Evolutionary conservation across 2,113 vertebrate species (phyloP).

Genomic region (Heterotilapia buettikoferi): DNA sequence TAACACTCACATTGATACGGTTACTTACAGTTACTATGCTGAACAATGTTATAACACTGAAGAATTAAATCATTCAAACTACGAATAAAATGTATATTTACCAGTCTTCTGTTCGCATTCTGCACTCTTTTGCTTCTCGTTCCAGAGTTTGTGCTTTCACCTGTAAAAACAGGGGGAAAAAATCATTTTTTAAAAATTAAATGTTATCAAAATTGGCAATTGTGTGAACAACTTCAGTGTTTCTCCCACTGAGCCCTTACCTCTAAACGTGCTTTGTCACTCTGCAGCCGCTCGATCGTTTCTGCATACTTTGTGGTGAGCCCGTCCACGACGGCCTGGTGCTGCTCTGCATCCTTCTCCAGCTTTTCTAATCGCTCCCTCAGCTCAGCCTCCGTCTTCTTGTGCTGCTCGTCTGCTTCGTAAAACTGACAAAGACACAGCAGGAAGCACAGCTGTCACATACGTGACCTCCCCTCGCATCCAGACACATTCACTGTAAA

Average conservation of each 20-base stretch:
- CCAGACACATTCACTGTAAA: neutral
- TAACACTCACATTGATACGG: neutral
- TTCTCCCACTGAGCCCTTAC: slow-evolving; percentile 55
- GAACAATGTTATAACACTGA: neutral
- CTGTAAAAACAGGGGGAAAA: slow-evolving; percentile 52
- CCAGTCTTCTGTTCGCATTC: slow-evolving; percentile 92
- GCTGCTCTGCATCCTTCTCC: slow-evolving; percentile 81
- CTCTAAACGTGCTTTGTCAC: slow-evolving; percentile 88
- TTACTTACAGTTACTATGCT: neutral
- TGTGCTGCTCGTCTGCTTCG: slow-evolving; percentile 91
- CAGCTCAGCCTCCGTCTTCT: slow-evolving; percentile 81
- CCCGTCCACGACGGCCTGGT: slow-evolving; percentile 82
- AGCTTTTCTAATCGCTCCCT: slow-evolving; percentile 76
- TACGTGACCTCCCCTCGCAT: neutral
- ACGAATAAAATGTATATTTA: slow-evolving; percentile 41
- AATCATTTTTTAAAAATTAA: neutral
- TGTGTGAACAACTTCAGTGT: neutral
- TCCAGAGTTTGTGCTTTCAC: slow-evolving; percentile 89
- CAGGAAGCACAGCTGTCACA: neutral
- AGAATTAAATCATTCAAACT: neutral
- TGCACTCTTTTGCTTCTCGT: slow-evolving; percentile 91
- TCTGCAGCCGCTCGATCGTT: slow-evolving; percentile 89
- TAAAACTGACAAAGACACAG: slow-evolving; percentile 75
- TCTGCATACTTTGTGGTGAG: slow-evolving; percentile 85
- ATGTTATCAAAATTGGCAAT: neutral